A percentile compares a stretch with the other conserved stretches of the same genome.
phyloP scores from a whole-genome alignment of 2,797 vertebrate species.

The Clarias platycephalus region DNA sequence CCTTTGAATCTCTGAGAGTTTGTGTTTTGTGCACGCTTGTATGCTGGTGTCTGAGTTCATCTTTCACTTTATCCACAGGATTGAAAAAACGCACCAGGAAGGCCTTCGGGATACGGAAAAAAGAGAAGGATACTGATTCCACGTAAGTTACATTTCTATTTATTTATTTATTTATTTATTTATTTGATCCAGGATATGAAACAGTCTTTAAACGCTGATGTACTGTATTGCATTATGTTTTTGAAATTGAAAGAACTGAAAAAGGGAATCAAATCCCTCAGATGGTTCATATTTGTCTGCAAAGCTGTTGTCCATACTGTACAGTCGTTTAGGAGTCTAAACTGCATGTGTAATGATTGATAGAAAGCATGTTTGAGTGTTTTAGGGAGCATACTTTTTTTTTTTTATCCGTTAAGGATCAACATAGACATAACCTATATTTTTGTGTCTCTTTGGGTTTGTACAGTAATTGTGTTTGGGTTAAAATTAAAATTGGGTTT shows the following conservation, averaged over 20 bases:
- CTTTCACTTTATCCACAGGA: slow-evolving; percentile 74
- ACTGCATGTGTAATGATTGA: background rate
- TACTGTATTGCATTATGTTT: background rate
- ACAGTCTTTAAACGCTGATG: background rate
- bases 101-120: slow-evolving; percentile 99
- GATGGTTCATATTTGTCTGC: background rate
- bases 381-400: background rate
- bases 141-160: slow-evolving; percentile 76
- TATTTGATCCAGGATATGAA: background rate
- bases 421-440: background rate
- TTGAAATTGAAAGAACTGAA: background rate
- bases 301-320: background rate
- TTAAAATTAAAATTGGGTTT: background rate
- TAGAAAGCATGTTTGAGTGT: slow-evolving; percentile 2
- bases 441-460: background rate
- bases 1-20: background rate
- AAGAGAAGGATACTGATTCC: slow-evolving; percentile 98
- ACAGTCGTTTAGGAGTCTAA: background rate
- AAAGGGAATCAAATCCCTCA: background rate
- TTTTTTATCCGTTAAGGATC: slow-evolving; percentile 6
- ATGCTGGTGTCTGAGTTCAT: slow-evolving; percentile 14
- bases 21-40: slow-evolving; percentile 1
- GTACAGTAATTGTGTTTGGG: background rate
- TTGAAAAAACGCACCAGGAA: slow-evolving; percentile 99
- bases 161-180: no score